Evolutionary conservation across 2,797 vertebrate species (phyloP), one percentile per base, ranked within the genome.

Genomic region (Spea hammondii): DNA sequence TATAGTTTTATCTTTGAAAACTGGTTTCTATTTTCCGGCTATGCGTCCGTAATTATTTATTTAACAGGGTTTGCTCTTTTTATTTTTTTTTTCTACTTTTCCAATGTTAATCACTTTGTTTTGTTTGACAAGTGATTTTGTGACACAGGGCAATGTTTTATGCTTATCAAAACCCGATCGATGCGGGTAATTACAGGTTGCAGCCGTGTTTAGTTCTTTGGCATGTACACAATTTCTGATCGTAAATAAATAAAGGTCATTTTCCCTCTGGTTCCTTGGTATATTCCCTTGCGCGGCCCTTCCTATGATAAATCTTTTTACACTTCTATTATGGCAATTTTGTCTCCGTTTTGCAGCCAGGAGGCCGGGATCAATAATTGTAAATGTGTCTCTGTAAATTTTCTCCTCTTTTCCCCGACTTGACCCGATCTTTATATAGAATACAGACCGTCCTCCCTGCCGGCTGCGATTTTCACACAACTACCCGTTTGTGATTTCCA

Each of bases 241-340:
- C 59, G 14, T 62, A 62, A 62, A 62, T 62, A 62, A 62, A 62
- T 9, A 62, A 6, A 62, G 59, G 59, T 14, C 59, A 62, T 62
- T 62, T 32, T 62, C 59, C n/a, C 12, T 6, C n/a, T 62, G 59
- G 4, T 62, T 62, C 32, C 59, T 62, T 62, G 32, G 32, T 32
- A 32, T 9, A 6, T 62, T 7, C n/a, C n/a, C 59, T 32, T 62
- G 14, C 59, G 32, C n/a, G 12, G 5, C 32, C 12, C 14, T 62
- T 17, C 4, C 59, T 17, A 17, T 32, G 32, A 62, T 62, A 62
- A 62, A 62, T 62, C 59, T 62, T 62, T 17, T 32, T 62, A n/a
- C 59, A 32, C 14, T 62, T 62, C 59, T 62, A 32, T 62, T 62
- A 62, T 62, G 59, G n/a, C 59, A 32, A 62, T 62, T 62, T 62